Evolutionary conservation across 2,797 vertebrate species (phyloP), one percentile per base, ranked within the genome.

Genomic region (Sebastes steindachneri): DNA sequence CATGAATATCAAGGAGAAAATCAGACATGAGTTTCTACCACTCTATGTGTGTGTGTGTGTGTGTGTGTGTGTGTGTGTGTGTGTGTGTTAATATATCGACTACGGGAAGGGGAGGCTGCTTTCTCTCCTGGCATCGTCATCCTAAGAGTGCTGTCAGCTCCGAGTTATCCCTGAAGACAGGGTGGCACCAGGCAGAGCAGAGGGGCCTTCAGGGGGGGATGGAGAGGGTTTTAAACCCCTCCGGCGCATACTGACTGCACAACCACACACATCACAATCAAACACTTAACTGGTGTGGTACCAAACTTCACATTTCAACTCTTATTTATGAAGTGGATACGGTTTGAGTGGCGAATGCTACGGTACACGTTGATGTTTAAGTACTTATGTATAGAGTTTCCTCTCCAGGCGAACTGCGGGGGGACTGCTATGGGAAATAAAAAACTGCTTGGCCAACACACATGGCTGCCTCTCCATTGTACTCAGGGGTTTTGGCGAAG

Each of bases 401-500:
- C 83, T 85, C 59, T 69, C 60, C 54, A 75, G 55, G 58, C 79
- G 8, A 57, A 64, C 64, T 66, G 75, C 21, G 5, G 71, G 64
- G 76, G 77, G 86, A 84, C 68, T 80, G 81, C 75, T 89, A 58
- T 80, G 84, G 77, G 77, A 88, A 87, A 79, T 84, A 88, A 90
- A 57, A 91, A 87, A 68, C 55, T 75, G 67, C 79, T 82, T 86
- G 86, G 80, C 83, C 23, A 74, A 87, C 74, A 81, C 29, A 57
- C 67, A 76, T 74, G 82, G 72, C 78, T 82, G 76, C 69, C 59
- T 83, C 83, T 82, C 75, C 62, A 82, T 88, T 89, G 84, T 89
- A 63, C 86, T 91, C 82, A 58, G 25, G 86, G 81, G 82, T 75
- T 88, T 88, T 82, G 63, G 84, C 81, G 41, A 82, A 76, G 70